These are phyloP conservation scores for Neopelma chrysocephalum DNA, from an alignment of 2,797 vertebrate genomes.

Conservation along the genomic window DNA sequence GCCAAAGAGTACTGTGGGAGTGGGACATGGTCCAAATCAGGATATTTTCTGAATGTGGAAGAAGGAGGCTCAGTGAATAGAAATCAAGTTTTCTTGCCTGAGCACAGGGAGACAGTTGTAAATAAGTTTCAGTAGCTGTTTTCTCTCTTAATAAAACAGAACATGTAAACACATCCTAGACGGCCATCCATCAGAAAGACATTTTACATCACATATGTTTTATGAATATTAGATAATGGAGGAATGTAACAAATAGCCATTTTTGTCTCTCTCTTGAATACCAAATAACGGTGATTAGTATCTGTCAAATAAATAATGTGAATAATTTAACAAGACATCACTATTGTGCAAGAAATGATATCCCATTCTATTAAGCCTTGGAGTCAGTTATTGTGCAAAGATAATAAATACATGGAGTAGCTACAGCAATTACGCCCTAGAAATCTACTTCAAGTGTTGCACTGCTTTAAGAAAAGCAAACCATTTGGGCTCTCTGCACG, in stretches of 20 bases:
- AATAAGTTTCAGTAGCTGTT: neutral
- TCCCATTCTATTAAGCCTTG: slow-evolving; percentile 27
- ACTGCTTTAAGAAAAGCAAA: slow-evolving; percentile 2
- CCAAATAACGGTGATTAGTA: slow-evolving; percentile 47
- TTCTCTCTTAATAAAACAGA: slow-evolving; percentile 5
- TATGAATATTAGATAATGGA: slow-evolving; percentile 61
- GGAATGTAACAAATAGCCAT: slow-evolving; percentile 45
- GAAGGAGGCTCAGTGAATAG: neutral
- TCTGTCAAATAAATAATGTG: slow-evolving; percentile 62
- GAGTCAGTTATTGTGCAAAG: slow-evolving; percentile 33
- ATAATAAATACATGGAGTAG: slow-evolving; percentile 39
- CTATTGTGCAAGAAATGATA: slow-evolving; percentile 42
- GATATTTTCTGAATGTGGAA: neutral
- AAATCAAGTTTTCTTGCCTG: neutral
- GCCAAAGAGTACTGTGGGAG: neutral
- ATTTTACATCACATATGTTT: neutral
- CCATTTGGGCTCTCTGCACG: neutral
- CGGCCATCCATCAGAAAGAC: slow-evolving; percentile 10
- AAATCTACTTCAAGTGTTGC: neutral
- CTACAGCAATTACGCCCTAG: slow-evolving; percentile 28
- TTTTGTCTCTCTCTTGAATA: slow-evolving; percentile 47
- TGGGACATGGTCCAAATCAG: neutral
- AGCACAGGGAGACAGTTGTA: neutral
- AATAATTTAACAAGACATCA: slow-evolving; percentile 47
- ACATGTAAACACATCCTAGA: neutral